Evolutionary conservation across 2,797 vertebrate genomes (phyloP), one percentile per base, ranked within the genome.

Genomic region (Pempheris klunzingeri): DNA sequence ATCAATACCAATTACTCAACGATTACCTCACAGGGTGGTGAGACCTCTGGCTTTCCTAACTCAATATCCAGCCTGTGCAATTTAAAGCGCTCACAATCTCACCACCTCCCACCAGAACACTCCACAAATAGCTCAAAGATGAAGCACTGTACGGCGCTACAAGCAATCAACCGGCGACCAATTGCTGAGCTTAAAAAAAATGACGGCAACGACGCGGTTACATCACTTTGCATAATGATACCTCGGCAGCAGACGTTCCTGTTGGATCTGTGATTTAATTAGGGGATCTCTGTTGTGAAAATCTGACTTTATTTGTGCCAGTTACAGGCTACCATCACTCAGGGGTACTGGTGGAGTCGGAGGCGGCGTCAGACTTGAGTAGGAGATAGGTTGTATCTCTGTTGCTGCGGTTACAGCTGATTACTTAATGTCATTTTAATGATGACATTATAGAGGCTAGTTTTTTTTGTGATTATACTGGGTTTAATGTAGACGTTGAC

Each of bases 1-100:
- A 89, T 92, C 85, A 71, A 88, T 89, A 83, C 65, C 69, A 84
- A 66, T 85, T 87, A 87, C 69, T 78, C 74, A 80, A 52, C 7
- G 30, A 86, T 81, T 83, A 87, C 61, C 83, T 84, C 74, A 62
- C 32, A 22, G 67, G 69, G 83, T 2, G 81, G 14, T 1, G 63
- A 77, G 60, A 84, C 73, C 66, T 83, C 74, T 68, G 22, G 60
- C 69, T 77, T 85, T 65, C 66, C 74, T 63, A 80, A 70, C 58
- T 68, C 85, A 28, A 38, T 83, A 79, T 67, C 52, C 24, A 36
- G n/a, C 66, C 17, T 0, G 32, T 30, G 60, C 63, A 53, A 53
- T 68, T 47, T 58, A 17, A 47, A 57, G 39, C 1, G 17, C 39
- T 75, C 43, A 9, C 74, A 70, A 14, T 78, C 64, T 30, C 68